Evolutionary conservation across 2,113 vertebrate species (phyloP).

Genomic region (Petrocephalus zakoni): DNA sequence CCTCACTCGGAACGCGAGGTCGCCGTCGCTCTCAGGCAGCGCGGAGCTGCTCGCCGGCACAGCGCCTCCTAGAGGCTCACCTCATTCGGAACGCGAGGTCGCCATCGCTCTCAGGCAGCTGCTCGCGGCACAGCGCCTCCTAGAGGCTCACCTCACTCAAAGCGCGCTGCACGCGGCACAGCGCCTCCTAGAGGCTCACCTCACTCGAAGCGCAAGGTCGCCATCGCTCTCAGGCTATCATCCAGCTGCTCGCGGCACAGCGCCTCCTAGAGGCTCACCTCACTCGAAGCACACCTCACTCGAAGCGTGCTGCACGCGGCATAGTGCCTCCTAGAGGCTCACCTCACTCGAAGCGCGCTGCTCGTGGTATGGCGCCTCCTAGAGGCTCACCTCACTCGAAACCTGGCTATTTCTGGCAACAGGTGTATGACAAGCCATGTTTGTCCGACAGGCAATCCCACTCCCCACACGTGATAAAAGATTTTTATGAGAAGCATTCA

Average conservation of each 20-base stretch:
- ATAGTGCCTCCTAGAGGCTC: no score
- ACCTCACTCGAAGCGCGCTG: no score
- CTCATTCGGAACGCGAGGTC: no score
- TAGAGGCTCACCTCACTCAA: neutral
- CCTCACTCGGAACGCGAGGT: neutral
- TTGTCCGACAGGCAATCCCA: neutral
- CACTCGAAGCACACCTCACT: no score
- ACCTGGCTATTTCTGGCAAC: neutral
- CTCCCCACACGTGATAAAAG: neutral
- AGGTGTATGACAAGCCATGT: neutral
- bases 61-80: no score
- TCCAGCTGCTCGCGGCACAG: no score
- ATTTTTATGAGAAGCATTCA: neutral
- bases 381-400: neutral
- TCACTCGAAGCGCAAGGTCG: no score
- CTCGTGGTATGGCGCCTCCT: neutral
- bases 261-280: no score
- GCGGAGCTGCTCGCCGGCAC: no score
- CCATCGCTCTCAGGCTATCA: neutral
- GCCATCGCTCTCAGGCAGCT: no score
- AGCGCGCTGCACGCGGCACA: neutral
- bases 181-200: neutral
- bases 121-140: neutral
- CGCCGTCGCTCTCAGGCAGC: neutral
- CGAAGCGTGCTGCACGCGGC: no score